Base-by-base conservation (phyloP, 2,797 vertebrate genomes). In the Pachyuromys duprasi region DNA sequence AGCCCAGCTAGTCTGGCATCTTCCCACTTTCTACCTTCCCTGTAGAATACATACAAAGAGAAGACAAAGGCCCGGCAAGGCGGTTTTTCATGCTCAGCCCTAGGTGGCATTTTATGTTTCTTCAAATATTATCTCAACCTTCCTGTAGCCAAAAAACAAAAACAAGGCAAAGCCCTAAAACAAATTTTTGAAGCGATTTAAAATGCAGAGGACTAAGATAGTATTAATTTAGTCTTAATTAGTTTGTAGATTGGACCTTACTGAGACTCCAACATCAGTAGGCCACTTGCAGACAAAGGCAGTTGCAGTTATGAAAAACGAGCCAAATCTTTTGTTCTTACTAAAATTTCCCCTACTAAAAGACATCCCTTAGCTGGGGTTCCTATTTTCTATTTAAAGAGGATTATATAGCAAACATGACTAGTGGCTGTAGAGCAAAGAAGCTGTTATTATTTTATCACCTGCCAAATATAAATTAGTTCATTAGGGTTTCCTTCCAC, bases 401-500 rank as follows among this genome's bases (percentile, higher is more conserved):
- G 95, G 97, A 98, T 97, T 98, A 97, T 95, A 95, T 92, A 80
- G 67, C 88, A 97, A 91, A 95, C 63, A 93, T 9, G 62, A 97
- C 82, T 78, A 95, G 79, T 42, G 97, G 92, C 96, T 95, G 49
- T 92, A 95, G 70, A 97, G 89, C 84, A 96, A 91, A 95, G 13
- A 98, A 97, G 91, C 97, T 97, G 86, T 93, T n/a, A 90, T 94
- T 53, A 82, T 97, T 97, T 97, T 91, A 98, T 98, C 98, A 98
- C 98, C 98, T 98, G 98, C 98, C 98, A 98, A 84, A 91, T 98
- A 98, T 97, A 98, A 98, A 98, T 93, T 97, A 98, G 97, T 98
- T 99, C 99, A 99, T 99, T 98, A 98, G 98, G 99, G 98, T 98
- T 99, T 99, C 99, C 98, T 98, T 98, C 98, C 97, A 98, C 99